Evolutionary conservation across 1,140 invertebrate species (phyloP).

Genomic region (Liolophura sinensis): DNA sequence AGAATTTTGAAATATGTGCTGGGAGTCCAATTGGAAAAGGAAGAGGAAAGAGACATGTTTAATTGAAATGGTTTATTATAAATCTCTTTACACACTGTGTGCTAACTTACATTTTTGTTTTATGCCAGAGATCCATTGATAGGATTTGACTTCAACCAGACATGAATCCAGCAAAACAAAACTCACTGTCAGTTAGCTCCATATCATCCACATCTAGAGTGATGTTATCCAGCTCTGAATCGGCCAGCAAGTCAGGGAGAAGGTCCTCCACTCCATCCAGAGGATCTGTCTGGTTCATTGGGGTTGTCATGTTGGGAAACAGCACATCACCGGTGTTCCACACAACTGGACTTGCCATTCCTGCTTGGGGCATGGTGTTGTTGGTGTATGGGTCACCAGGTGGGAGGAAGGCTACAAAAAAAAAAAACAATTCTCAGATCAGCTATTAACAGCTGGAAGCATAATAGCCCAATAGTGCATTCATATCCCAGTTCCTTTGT

Average conservation of each 20-base stretch:
- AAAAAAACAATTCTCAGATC: not conserved
- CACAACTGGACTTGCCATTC: slow-evolving; percentile 16
- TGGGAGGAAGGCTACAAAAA: slow-evolving; percentile 6
- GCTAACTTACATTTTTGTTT: no score
- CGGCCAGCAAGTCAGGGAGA: slow-evolving; percentile 33
- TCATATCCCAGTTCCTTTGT: no score
- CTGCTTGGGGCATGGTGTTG: slow-evolving; percentile 17
- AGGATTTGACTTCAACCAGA: not conserved
- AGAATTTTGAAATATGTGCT: no score
- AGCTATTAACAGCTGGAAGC: no score
- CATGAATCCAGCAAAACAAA: not conserved
- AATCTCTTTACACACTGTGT: no score
- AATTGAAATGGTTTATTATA: no score
- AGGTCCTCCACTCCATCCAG: slow-evolving; percentile 30
- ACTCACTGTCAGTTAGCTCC: slow-evolving; percentile 31
- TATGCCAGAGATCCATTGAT: no score
- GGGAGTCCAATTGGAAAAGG: no score
- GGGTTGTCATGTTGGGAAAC: slow-evolving; percentile 31
- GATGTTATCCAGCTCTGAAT: slow-evolving; percentile 31
- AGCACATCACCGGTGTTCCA: slow-evolving; percentile 33
- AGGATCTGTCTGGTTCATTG: slow-evolving; percentile 19
- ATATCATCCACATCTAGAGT: slow-evolving; percentile 25
- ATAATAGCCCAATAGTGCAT: no score
- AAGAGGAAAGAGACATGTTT: no score
- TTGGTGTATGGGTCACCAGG: slow-evolving; percentile 20